A percentile compares a stretch with the other conserved stretches of the same genome.
phyloP scores from a whole-genome alignment of 2,888 invertebrate species.

The Ariolimax columbianus region DNA sequence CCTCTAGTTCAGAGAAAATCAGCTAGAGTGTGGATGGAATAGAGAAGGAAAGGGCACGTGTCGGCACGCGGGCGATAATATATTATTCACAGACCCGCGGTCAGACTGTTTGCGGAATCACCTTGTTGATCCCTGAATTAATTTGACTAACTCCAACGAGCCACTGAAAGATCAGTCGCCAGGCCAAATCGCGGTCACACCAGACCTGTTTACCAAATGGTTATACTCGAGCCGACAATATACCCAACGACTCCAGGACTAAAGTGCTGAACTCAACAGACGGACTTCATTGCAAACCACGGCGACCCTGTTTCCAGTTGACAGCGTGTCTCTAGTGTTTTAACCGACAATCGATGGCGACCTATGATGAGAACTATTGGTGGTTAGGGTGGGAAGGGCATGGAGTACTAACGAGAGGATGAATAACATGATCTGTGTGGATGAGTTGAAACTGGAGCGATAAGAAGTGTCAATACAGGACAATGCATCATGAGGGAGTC shows the following conservation, averaged over 20 bases:
- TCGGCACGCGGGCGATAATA: not conserved
- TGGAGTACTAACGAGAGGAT: not conserved
- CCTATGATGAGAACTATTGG: not conserved
- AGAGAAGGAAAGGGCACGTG: not conserved
- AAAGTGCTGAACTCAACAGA: not conserved
- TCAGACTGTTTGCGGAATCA: not conserved
- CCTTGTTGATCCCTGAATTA: not conserved
- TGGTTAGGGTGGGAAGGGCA: not conserved
- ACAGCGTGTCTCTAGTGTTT: not conserved
- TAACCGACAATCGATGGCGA: not conserved
- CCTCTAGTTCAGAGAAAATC: not conserved
- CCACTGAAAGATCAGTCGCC: not conserved
- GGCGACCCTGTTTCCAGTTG: not conserved
- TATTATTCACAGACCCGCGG: not conserved
- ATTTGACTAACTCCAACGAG: not conserved
- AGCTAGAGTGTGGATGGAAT: not conserved
- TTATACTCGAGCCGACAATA: not conserved
- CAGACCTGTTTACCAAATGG: conserved; percentile 7
- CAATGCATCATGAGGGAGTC: too few species aligned
- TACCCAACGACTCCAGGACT: not conserved
- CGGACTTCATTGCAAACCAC: not conserved
- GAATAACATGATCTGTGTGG: not conserved
- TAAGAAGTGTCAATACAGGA: too few species aligned
- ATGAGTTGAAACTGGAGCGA: not conserved
- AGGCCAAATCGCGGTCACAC: not conserved